Base-by-base conservation (phyloP, 2,113 vertebrate species). In the Syngnathus typhle region DNA sequence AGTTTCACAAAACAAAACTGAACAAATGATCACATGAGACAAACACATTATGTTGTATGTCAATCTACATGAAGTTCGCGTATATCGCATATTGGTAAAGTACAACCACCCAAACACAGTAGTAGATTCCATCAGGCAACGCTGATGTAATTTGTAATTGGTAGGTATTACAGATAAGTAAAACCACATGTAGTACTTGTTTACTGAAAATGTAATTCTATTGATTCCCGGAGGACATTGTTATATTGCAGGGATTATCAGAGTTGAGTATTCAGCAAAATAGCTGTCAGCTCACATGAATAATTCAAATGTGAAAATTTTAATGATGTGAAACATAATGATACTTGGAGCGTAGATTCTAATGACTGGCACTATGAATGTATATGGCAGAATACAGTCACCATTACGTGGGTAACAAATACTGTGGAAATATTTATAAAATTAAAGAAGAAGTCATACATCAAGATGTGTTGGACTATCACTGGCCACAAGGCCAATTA, bases 401-500 rank as follows among this genome's bases (percentile, higher is more conserved):
- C 72, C 41, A 69, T 74, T 72, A 66, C 49, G 62, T 41, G 46
- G 18, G 18, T 64, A 64, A 60, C 55, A 72, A 66, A 60, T 71
- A 62, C 19, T 65, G 43, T 66, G 60, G 49, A 71, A 71, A 69
- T 76, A 51, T 55, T 76, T 58, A 72, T 47, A 59, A 76, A 10
- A 32, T 41, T 61, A 64, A 77, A 39, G 55, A 56, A 46, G 60
- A 54, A 37, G 61, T 49, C 58, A 46, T 68, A 47, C 41, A 72
- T 77, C 41, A 72, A 62, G 32, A 47, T 64, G 11, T 60, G 72
- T 51, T 68, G 68, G 65, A 65, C 63, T 73, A 74, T 76, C 61
- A 58, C 36, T 68, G 65, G 69, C 81, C 71, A 63, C 74, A 32
- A 76, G 64, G 44, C 69, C 74, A 86, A 84, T 88, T 87, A 87